phyloP scores from a whole-genome alignment of 2,797 vertebrate genomes.

The Galagoides demidoff region DNA sequence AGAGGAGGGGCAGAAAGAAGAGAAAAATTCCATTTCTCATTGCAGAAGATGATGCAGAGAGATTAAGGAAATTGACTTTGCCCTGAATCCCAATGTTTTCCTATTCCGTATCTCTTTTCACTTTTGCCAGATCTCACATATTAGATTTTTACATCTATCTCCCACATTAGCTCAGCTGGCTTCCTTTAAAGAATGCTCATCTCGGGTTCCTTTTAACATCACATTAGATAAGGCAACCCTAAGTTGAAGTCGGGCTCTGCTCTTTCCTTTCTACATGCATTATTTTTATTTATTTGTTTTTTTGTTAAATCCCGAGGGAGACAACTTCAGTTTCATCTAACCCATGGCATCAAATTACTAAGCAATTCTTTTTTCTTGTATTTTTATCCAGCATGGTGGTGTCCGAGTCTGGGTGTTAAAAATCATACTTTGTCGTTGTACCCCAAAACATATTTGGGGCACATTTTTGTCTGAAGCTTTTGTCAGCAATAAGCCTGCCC shows the following conservation, averaged over 20 bases:
- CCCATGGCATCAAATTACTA: not conserved
- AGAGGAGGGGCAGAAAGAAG: not conserved
- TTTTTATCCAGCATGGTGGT: not conserved
- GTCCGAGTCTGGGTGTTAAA: not conserved
- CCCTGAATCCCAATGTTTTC: not conserved
- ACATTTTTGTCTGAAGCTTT: not conserved
- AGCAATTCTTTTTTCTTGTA: not conserved
- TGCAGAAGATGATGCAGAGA: not conserved
- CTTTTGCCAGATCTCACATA: not conserved
- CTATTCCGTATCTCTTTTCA: not conserved
- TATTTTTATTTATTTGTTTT: not conserved
- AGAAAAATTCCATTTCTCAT: not conserved
- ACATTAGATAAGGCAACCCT: not conserved
- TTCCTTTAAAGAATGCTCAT: not conserved
- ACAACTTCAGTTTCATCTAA: not conserved
- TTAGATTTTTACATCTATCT: not conserved
- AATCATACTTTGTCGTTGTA: not conserved
- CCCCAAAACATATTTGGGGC: not conserved
- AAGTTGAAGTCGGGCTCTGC: not conserved
- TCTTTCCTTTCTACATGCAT: not conserved
- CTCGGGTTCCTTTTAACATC: not conserved
- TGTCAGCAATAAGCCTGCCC: not conserved
- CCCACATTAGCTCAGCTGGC: not conserved
- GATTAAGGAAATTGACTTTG: not conserved
- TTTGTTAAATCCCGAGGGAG: not conserved